Evolutionary conservation across 2,113 vertebrate genomes (phyloP), one percentile per base, ranked within the genome.

Genomic region (Rhinichthys klamathensis): DNA sequence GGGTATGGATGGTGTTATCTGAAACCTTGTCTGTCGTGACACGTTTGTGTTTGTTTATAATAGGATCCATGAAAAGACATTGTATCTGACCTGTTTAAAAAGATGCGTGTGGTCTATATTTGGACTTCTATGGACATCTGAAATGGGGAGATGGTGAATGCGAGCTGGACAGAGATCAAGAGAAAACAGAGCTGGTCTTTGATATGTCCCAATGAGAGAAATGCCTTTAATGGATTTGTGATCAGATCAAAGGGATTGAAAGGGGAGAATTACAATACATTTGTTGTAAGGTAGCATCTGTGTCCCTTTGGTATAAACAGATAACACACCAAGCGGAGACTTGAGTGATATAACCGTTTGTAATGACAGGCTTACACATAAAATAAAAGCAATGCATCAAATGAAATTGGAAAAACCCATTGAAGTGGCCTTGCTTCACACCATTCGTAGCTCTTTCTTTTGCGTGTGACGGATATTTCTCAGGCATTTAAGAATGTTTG

Each of bases 1-100:
- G 82, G 18, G 44, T 67, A 25, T 63, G 41, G 38, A n/a, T 11
- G 41, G n/a, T 51, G 38, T 88, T 86, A 84, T 86, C 77, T 88
- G 30, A 74, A 65, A 65, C 65, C 63, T 56, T 51, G 69, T 88
- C 80, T 85, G 44, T 23, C n/a, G 44, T 77, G 69, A 56, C 81
- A 86, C 3, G 16, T 35, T 54, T 65, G 38, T 79, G 49, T 77
- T 70, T 54, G 35, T 58, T 49, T 74, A 60, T 41, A 76, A 75
- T 15, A 60, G 49, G 15, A 86, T 54, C 65, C 27, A 67, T 35
- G 11, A 83, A 77, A 81, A 80, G 84, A 88, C 73, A 83, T 77
- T 44, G 32, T 18, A 25, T 44, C 13, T 32, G 70, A 80, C 51
- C 35, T 74, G 27, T 67, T 82, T 77, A 54, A 84, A 54, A 54